Conservation (phyloP, 1,140 invertebrate species). For the Leptonema lineaticorne region DNA sequence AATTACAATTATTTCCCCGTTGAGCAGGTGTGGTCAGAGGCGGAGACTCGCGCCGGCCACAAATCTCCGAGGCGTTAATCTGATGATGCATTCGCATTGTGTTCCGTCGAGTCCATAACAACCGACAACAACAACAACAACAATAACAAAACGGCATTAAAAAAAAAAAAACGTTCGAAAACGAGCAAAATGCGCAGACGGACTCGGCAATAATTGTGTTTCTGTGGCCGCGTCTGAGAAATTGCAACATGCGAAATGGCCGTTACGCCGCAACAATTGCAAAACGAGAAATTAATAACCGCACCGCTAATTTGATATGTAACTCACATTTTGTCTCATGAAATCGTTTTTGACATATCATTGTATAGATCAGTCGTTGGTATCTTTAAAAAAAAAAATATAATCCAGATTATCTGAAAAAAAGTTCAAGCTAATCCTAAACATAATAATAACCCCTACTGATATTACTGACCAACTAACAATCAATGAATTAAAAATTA, state of each 20-base stretch:
- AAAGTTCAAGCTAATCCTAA: no score
- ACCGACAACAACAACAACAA: neutral
- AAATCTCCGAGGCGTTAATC: constrained; percentile 26
- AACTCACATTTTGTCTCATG: no score
- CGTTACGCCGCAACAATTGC: neutral
- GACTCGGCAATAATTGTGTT: constrained; percentile 14
- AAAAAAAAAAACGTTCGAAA: neutral
- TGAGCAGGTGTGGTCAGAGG: constrained; percentile 26
- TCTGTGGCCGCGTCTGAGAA: constrained; percentile 8
- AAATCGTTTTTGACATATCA: no score
- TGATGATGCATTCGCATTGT: constrained; percentile 21
- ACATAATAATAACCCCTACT: no score
- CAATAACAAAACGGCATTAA: neutral
- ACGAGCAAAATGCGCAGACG: no score
- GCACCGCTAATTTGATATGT: neutral
- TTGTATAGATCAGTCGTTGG: no score
- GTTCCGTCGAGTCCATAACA: neutral
- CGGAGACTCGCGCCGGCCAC: constrained; percentile 3
- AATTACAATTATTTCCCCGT: constrained; percentile 30
- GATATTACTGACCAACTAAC: no score
- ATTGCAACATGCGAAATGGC: neutral
- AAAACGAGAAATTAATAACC: neutral
- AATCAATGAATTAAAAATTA: no score
- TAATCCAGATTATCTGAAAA: no score
- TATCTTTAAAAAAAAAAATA: no score